These are phyloP conservation scores for Fukomys damarensis DNA, from an alignment of 2,113 vertebrate species.

Conservation along the genomic window DNA sequence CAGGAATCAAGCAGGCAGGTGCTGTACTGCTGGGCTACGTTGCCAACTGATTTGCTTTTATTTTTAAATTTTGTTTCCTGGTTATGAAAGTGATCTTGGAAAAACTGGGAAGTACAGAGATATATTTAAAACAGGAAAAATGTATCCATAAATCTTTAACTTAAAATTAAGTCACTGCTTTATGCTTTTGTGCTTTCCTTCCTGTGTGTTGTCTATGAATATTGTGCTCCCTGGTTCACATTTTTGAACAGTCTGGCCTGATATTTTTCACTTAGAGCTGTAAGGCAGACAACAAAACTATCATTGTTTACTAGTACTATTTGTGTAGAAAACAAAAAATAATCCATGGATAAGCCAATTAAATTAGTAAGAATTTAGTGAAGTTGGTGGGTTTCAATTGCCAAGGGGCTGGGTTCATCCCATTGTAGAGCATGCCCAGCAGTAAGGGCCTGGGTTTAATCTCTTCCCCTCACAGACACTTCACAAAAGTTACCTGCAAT, in stretches of 20 bases:
- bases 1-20: no score
- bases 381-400: background rate
- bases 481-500: background rate
- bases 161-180: background rate
- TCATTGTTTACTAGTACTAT: slow-evolving; percentile 32
- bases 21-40: no score
- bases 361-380: slow-evolving; percentile 41
- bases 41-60: slow-evolving; percentile 55
- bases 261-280: slow-evolving; percentile 6
- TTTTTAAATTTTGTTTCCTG: slow-evolving; percentile 66
- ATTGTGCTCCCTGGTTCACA: background rate
- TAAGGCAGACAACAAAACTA: slow-evolving; percentile 9
- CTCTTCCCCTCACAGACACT: background rate
- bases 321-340: slow-evolving; percentile 23
- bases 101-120: slow-evolving; percentile 63
- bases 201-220: background rate
- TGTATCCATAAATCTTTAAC: slow-evolving; percentile 21
- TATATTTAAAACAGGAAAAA: slow-evolving; percentile 42
- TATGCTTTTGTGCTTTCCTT: background rate
- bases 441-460: background rate
- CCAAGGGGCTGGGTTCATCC: no score
- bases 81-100: slow-evolving; percentile 66
- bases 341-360: background rate
- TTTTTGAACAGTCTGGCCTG: slow-evolving; percentile 14
- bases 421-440: background rate